These are phyloP conservation scores for Spondyliosoma cantharus DNA, from an alignment of 2,797 vertebrate species.

Conservation along the genomic window DNA sequence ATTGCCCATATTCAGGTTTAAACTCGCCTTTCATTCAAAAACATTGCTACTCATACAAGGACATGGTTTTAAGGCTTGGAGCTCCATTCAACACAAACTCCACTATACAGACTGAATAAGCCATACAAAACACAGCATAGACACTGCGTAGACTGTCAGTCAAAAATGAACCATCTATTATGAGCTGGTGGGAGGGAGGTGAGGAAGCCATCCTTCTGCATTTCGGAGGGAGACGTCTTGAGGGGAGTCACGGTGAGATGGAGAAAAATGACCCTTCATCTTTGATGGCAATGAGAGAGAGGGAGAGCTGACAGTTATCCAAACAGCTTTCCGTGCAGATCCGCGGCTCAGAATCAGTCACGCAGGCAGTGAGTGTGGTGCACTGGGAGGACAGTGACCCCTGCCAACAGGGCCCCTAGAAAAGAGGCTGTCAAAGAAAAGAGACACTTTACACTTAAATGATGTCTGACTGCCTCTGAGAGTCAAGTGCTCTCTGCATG, in stretches of 20 bases:
- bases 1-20: slow-evolving; percentile 8
- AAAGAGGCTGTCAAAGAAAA: slow-evolving; percentile 60
- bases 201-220: slow-evolving; percentile 57
- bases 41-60: not conserved
- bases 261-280: slow-evolving; percentile 80
- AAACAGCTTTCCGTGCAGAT: slow-evolving; percentile 75
- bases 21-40: slow-evolving; percentile 14
- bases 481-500: slow-evolving; percentile 53
- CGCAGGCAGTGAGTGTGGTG: slow-evolving; percentile 53
- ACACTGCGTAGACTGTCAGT: slow-evolving; percentile 44
- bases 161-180: slow-evolving; percentile 58
- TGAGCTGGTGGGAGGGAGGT: slow-evolving; percentile 31
- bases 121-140: slow-evolving; percentile 3
- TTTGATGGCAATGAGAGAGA: slow-evolving; percentile 67
- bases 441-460: slow-evolving; percentile 63
- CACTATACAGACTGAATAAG: slow-evolving; percentile 14
- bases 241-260: slow-evolving; percentile 65
- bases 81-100: slow-evolving; percentile 11
- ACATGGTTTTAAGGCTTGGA: not conserved
- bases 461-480: slow-evolving; percentile 54
- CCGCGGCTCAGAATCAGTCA: slow-evolving; percentile 66
- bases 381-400: slow-evolving; percentile 64
- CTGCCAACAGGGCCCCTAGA: slow-evolving; percentile 51
- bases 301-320: slow-evolving; percentile 74
- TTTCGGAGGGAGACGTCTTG: slow-evolving; percentile 64